Percentiles rank a stretch among this genome's conserved stretches.
Conservation (phyloP, 2,888 invertebrate genomes). For the Troilus luridus region DNA sequence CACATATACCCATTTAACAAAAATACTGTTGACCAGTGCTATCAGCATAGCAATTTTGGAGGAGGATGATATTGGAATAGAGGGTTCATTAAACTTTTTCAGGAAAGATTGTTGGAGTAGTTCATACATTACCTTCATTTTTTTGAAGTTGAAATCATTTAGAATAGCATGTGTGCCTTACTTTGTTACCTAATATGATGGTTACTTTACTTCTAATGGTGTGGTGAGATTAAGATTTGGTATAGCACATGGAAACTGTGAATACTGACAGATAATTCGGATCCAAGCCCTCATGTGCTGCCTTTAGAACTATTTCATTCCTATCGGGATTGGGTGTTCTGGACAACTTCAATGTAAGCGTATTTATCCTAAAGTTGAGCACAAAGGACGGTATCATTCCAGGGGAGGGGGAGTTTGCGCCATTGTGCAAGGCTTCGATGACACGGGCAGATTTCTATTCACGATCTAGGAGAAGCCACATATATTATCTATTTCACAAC, state of each 20-base stretch:
- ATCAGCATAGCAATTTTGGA: too few species aligned
- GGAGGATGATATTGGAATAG: too few species aligned
- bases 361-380: background rate
- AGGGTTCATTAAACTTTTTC: too few species aligned
- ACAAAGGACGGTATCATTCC: background rate
- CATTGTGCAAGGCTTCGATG: slow-evolving; percentile 45
- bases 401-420: background rate
- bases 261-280: background rate
- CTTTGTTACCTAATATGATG: too few species aligned
- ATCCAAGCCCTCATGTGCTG: background rate
- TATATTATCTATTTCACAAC: slow-evolving; percentile 50
- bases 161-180: too few species aligned
- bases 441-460: slow-evolving; percentile 46
- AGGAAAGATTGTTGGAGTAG: too few species aligned
- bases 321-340: background rate
- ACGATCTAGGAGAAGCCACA: slow-evolving; percentile 40
- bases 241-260: background rate
- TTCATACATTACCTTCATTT: too few species aligned
- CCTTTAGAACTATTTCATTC: too few species aligned
- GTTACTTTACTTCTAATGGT: background rate
- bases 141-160: too few species aligned
- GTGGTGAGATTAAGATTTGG: too few species aligned
- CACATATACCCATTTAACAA: too few species aligned
- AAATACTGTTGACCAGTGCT: too few species aligned
- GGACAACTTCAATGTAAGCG: background rate